phyloP scores from a whole-genome alignment of 1,140 invertebrate species.

The Danaus melanippus region DNA sequence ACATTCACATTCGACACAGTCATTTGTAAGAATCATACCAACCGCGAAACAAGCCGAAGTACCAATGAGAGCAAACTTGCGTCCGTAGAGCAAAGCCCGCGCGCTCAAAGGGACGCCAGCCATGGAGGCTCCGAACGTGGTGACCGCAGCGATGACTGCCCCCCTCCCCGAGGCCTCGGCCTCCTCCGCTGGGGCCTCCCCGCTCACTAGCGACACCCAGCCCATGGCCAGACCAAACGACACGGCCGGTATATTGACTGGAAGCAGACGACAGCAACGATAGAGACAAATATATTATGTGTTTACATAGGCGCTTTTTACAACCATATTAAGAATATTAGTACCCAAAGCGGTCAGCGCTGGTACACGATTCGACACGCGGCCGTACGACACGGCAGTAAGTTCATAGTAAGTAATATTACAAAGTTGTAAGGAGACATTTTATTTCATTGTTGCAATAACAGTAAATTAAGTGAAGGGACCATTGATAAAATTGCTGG shows the following conservation, averaged over 20 bases:
- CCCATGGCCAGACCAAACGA: constrained; percentile 48
- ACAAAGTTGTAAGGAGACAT: too few relatives aligned
- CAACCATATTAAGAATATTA: neutral
- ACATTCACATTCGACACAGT: too few relatives aligned
- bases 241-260: constrained; percentile 43
- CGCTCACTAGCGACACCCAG: constrained; percentile 47
- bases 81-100: constrained; percentile 29
- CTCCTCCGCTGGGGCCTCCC: constrained; percentile 20
- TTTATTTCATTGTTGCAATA: too few relatives aligned
- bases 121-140: constrained; percentile 36
- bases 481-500: too few relatives aligned
- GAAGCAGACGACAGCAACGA: neutral
- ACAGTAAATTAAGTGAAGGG: too few relatives aligned
- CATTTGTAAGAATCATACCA: constrained; percentile 10
- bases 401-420: too few relatives aligned
- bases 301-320: too few relatives aligned
- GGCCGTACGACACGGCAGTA: too few relatives aligned
- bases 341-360: too few relatives aligned
- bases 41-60: constrained; percentile 40
- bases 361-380: too few relatives aligned
- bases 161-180: constrained; percentile 1
- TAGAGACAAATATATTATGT: constrained; percentile 1
- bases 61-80: constrained; percentile 36
- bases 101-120: constrained; percentile 44
- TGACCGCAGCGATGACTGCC: constrained; percentile 33